Base-by-base conservation (phyloP, 2,113 vertebrate species). In the Hyaena hyaena region DNA sequence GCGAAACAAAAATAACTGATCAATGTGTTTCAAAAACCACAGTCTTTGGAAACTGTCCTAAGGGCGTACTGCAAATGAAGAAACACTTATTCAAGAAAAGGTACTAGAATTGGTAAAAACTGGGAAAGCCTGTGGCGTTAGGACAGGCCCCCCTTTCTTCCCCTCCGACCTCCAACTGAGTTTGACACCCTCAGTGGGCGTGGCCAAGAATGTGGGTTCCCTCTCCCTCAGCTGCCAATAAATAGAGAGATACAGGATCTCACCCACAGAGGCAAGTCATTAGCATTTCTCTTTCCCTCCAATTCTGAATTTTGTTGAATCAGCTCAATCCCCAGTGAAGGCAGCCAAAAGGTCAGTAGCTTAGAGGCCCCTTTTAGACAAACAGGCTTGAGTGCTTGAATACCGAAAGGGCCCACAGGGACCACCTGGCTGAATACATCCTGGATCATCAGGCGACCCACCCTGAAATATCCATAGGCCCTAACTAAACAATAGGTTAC, bases 1-100 rank as follows among this genome's bases (percentile, higher is more conserved):
- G 15, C 53, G 33, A 96, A 93, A 69, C 73, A 79, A 93, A 69
- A 93, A 71, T 80, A 89, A 85, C 26, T 23, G 53, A 76, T 76
- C 21, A 96, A 77, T 50, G 24, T 50, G 53, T 77, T 73, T 96
- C 55, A 50, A 77, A 80, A 92, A 80, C 33, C 73, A 48, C 26
- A 33, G 16, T 65, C 14, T 73, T 50, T 85, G 65, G 63, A 87
- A 84, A 76, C 50, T 93, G 39, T 93, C 68, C 77, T 80, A 83
- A 96, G 61, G 31, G 68, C 84, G 68, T 58, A 68, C 5, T 71
- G 69, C 31, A 68, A 96, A 61, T 39, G 17, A 88, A 96, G 58
- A 83, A 58, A 88, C 1, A 7, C 7, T 68, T 83, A 48, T 61
- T 93, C 35, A 68, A 77, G 63, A 88, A 93, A 83, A 77, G 28